Base-by-base conservation (phyloP, 2,888 invertebrate species). In the Piscicola geometra region DNA sequence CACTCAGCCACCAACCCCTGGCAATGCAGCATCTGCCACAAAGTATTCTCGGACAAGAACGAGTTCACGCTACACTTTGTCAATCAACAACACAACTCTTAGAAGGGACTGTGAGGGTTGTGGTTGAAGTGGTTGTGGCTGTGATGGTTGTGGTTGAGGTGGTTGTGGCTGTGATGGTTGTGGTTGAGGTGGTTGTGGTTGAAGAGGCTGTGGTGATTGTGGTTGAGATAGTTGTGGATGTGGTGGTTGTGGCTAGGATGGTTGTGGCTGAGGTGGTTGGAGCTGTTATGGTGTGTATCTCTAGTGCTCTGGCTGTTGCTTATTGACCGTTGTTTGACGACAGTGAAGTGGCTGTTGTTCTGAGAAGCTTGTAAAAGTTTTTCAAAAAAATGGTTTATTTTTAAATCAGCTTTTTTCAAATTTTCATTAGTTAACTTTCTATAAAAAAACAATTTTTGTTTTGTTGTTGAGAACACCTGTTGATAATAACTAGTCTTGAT, bases 31-130 rank as follows among this genome's bases (percentile, higher is more conserved):
- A 82, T 83, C 71, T 83, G 83, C 76, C 81, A 82, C 76, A 82
- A 81, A 72, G 76, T 81, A 50, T 83, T 82, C 78, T 76, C 79
- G 9, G 82, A 83, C 76, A 81, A 82, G 71, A 83, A 83, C 71
- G 83, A 83, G 72, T 83, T 83, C 78, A 82, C 82, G 25, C 77
- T 83, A 18, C 83, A 83, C 73, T 82, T 82, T 76, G 82, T 82
- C 30, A 83, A 83, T 71, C 82, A 83, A 70, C 82, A 83, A 77
- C 83, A 83, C 76, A 79, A 78, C 69, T 76, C 76, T 1, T 79
- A 52, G 56, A 21, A 12, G 25, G 18, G 0, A 30, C 18, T 72
- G 70, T 36, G 47, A 12, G 18, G 71, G 21, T 71, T 41, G 64
- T 28, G 64, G 64, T n/a, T 64, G 3, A 21, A 5, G 28, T 28